Evolutionary conservation across 2,888 invertebrate genomes (phyloP).

Genomic region (Heteromyza rotundicornis): DNA sequence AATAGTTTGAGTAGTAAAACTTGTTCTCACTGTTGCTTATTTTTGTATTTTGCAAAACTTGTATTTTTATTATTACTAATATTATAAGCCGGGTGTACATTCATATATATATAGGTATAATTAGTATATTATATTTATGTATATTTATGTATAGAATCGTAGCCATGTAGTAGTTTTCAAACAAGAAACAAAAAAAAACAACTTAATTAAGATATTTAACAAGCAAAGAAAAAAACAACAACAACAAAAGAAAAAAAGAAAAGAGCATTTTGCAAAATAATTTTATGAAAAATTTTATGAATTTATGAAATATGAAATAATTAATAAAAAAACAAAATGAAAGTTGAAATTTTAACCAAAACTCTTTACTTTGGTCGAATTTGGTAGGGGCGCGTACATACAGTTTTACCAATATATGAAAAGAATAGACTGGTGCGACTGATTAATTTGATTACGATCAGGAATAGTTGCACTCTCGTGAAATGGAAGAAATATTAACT

Average conservation of each 20-base stretch:
- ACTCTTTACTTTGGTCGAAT: background rate
- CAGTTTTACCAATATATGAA: too few relatives aligned
- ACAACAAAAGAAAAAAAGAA: background rate
- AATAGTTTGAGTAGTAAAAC: background rate
- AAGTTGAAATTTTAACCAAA: background rate
- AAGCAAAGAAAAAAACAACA: conserved; percentile 25
- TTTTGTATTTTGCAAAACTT: background rate
- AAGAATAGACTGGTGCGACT: too few relatives aligned
- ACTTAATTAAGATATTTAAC: conserved; percentile 8
- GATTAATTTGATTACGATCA: too few relatives aligned
- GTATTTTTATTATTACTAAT: background rate
- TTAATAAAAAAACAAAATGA: too few relatives aligned
- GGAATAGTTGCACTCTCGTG: too few relatives aligned
- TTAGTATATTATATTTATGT: conserved; percentile 1
- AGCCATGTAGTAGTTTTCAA: background rate
- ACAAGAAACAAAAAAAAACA: conserved; percentile 10
- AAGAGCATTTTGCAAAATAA: background rate
- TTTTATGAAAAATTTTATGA: background rate
- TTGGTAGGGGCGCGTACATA: background rate
- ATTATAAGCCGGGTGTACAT: conserved; percentile 1
- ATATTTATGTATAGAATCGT: background rate
- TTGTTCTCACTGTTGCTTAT: background rate
- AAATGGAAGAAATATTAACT: too few relatives aligned
- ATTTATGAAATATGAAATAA: too few relatives aligned
- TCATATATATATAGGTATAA: background rate